Evolutionary conservation across 2,888 invertebrate species (phyloP), one percentile per base, ranked within the genome.

Genomic region (Liodrosophila aerea): DNA sequence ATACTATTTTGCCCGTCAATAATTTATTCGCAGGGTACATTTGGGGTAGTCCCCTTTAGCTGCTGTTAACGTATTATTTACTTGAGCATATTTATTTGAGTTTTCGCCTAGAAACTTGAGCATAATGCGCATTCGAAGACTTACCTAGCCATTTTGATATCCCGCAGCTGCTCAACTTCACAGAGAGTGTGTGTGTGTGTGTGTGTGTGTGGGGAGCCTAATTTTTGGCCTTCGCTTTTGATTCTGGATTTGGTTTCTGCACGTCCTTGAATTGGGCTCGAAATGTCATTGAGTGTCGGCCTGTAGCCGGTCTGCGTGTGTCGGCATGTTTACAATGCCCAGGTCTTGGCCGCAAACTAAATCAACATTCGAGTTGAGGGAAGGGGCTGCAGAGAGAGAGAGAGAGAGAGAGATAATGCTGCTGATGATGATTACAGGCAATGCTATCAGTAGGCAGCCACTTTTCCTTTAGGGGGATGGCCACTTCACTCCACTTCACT

Each of bases 281-380:
- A 71, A 69, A 65, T 71, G 72, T 56, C 69, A 71, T 72, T 72
- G 67, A 56, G 64, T 58, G 58, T 61, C 45, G 56, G 50, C 53
- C 34, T 34, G n/a, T 1, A 4, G 15, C 15, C 9, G 15, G 16
- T 7, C 22, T 3, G 7, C 22, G 33, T 37, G 27, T 39, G 58
- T 33, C 57, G 64, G 61, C 68, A 68, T 74, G 73, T 63, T 74
- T 73, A 80, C 80, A 73, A 47, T 49, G 53, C 72, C 58, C 46
- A 30, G 69, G 44, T 67, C 13, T 50, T 52, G 70, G 73, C 67
- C 70, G 36, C 68, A 67, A 65, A 61, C 66, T 78, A 70, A 77
- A 82, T 69, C 83, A 75, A 63, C 83, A 72, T 72, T 67, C 4
- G 33, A 18, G 18, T 33, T 50, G 27, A 8, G 27, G 22, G 16